phyloP scores from a whole-genome alignment of 2,797 vertebrate genomes.

The Chromobotia macracanthus region DNA sequence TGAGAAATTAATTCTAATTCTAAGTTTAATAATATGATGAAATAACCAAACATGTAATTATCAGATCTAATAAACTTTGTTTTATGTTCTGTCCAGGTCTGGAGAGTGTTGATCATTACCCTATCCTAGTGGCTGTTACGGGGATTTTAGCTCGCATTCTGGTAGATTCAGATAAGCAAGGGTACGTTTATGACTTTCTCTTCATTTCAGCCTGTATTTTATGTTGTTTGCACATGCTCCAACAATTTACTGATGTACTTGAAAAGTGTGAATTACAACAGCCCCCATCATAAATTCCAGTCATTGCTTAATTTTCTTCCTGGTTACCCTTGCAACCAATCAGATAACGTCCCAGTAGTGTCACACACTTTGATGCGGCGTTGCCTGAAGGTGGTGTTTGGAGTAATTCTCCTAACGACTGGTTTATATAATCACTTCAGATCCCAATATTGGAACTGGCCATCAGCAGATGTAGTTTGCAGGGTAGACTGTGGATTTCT shows the following conservation, averaged over 20 bases:
- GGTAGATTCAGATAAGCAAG: conserved; percentile 84
- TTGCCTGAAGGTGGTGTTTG: background rate
- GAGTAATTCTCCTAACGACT: background rate
- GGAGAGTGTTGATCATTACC: conserved; percentile 97
- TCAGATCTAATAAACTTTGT: background rate
- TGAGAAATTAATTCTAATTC: no score
- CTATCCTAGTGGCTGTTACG: conserved; percentile 94
- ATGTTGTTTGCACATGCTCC: background rate
- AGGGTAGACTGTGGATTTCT: background rate
- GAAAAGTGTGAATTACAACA: background rate
- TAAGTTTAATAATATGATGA: background rate
- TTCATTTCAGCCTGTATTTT: background rate
- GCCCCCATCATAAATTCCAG: background rate
- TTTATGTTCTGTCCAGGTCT: conserved; percentile 75
- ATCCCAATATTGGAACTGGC: background rate
- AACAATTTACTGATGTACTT: background rate
- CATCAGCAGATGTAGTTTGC: background rate
- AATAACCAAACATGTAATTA: background rate
- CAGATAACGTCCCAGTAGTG: background rate
- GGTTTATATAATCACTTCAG: background rate
- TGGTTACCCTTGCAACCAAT: background rate
- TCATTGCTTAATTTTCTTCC: background rate
- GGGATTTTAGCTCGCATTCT: conserved; percentile 92
- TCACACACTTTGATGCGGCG: background rate
- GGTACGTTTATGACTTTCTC: conserved; percentile 75